A percentile compares a stretch with the other conserved stretches of the same genome.
These are phyloP conservation scores for Tragelaphus oryx DNA, from an alignment of 2,797 vertebrate genomes.

Conservation along the genomic window DNA sequence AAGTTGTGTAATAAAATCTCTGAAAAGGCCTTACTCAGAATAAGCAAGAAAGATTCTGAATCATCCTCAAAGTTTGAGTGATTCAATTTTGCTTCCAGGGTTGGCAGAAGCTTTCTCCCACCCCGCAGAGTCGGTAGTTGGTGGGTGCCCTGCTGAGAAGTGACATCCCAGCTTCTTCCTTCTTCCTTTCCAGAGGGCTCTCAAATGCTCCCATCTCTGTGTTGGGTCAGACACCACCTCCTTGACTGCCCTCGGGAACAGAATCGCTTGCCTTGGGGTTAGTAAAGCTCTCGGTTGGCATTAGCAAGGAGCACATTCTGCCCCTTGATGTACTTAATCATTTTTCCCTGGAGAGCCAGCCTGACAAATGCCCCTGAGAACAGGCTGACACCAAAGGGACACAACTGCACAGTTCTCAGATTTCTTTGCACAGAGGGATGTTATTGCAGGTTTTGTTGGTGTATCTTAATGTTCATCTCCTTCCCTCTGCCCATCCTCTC, in stretches of 20 bases:
- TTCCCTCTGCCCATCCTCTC: conserved; percentile 65
- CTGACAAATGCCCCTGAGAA: conserved; percentile 47
- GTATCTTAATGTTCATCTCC: conserved; percentile 61
- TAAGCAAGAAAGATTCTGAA: not conserved
- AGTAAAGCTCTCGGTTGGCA: not conserved
- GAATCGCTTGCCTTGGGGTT: not conserved
- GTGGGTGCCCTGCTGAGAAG: not conserved
- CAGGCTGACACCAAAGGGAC: conserved; percentile 66
- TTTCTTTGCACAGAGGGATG: conserved; percentile 62
- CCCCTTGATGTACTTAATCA: not conserved
- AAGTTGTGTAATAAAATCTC: not conserved
- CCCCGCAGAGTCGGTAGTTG: not conserved
- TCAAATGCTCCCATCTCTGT: not conserved
- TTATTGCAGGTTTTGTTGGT: conserved; percentile 36
- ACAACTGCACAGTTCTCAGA: conserved; percentile 54
- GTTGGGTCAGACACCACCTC: conserved; percentile 28
- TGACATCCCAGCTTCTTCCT: not conserved
- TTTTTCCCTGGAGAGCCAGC: conserved; percentile 10
- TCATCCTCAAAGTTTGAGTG: not conserved
- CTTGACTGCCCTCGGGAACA: not conserved
- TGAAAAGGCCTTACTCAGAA: conserved; percentile 22
- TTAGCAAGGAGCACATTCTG: not conserved
- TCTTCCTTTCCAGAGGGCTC: not conserved
- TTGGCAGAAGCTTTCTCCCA: not conserved
- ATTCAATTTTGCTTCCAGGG: not conserved